Base-by-base conservation (phyloP, 2,113 vertebrate genomes). In the Scalopus aquaticus region DNA sequence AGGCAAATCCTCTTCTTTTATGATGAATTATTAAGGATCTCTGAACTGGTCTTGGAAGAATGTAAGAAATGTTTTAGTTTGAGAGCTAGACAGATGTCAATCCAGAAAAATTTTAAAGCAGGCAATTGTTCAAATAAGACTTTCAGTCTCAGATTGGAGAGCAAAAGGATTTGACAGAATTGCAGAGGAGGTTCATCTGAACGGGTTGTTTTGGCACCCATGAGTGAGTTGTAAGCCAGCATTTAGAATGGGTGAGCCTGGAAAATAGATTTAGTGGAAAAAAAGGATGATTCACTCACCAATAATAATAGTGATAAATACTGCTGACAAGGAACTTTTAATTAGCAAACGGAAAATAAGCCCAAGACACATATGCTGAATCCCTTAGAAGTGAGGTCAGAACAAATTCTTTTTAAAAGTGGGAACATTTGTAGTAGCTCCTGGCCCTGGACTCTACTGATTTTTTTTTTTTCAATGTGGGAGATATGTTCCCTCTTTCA, bases 301-400 rank as follows among this genome's bases (percentile, higher is more conserved):
- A 93, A 94, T 96, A 97, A 97, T 97, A 96, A 96, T 90, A 93
- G 79, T 70, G 87, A 97, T 94, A 97, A 96, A 97, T 95, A 90
- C 84, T 94, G 95, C 90, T 97, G 95, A 95, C 92, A 97, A 95
- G 84, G 80, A 94, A 92, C 42, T 96, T 93, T 92, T 96, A 93
- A 96, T 96, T 96, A 96, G 81, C 87, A 94, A 97, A 96, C 94
- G 87, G 93, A 94, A 96, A 96, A 92, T 93, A 87, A 88, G 35
- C 49, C 42, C 77, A 93, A 94, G 74, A 64, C 62, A 93, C 84
- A 95, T 84, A 88, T 17, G 78, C 80, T 74, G 69, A 95, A 65
- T 90, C 88, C n/a, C 70, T 95, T 93, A 91, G 76, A 92, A 92
- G 60, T 94, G 92, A 96, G 67, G 72, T 97, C 97, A 97, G 96